phyloP scores from a whole-genome alignment of 1,140 invertebrate species.

The Drosophila watanabei region DNA sequence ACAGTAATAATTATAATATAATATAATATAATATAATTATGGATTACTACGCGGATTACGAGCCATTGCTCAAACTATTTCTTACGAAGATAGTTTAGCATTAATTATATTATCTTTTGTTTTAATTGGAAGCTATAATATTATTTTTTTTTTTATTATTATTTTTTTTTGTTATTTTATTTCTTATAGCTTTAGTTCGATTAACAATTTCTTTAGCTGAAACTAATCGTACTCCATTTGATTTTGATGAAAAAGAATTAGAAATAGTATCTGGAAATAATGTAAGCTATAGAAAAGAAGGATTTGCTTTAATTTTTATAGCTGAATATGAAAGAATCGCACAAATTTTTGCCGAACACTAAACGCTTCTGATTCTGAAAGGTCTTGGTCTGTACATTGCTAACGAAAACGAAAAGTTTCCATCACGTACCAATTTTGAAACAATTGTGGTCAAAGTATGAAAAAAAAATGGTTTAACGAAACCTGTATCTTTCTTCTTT shows the following conservation, averaged over 20 bases:
- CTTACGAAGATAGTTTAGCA: conserved; percentile 86
- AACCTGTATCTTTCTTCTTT: too few relatives aligned
- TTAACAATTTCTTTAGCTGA: conserved; percentile 89
- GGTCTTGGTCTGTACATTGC: too few relatives aligned
- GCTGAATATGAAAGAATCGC: too few relatives aligned
- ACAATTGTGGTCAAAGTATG: too few relatives aligned
- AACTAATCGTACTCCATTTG: conserved; percentile 91
- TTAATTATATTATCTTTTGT: conserved; percentile 67
- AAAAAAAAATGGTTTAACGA: too few relatives aligned
- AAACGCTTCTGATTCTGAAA: too few relatives aligned
- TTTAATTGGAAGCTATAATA: conserved; percentile 69
- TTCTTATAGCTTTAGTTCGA: conserved; percentile 87
- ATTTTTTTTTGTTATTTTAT: conserved; percentile 75
- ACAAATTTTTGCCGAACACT: too few relatives aligned
- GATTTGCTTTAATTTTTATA: conserved; percentile 92
- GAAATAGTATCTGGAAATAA: conserved; percentile 93
- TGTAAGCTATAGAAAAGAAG: conserved; percentile 89
- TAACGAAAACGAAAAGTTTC: too few relatives aligned
- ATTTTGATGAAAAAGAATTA: conserved; percentile 91
- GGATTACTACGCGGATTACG: conserved; percentile 88
- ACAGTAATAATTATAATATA: too few relatives aligned
- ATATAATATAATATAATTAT: too few relatives aligned
- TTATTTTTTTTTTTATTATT: conserved; percentile 73
- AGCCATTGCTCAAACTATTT: conserved; percentile 88
- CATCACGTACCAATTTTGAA: too few relatives aligned